Evolutionary conservation across 2,113 vertebrate genomes (phyloP).

Genomic region (Lagenorhynchus albirostris): DNA sequence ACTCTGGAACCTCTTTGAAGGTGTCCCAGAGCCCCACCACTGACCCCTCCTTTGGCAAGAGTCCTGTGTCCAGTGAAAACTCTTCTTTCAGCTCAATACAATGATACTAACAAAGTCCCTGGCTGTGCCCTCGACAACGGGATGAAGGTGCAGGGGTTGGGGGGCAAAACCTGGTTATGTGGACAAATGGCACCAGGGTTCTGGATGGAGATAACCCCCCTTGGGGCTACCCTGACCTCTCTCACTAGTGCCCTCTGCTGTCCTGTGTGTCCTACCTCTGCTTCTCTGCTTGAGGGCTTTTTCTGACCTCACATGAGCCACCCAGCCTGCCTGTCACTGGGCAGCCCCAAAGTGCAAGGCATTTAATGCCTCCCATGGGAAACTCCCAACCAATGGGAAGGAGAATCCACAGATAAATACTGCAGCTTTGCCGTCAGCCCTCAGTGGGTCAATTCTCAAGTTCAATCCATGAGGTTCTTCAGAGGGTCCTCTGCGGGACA

Average conservation of each 20-base stretch:
- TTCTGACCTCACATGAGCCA: too few species aligned
- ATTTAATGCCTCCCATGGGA: not conserved
- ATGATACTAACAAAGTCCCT: not conserved
- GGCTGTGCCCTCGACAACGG: not conserved
- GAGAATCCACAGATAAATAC: not conserved
- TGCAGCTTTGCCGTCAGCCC: fast-evolving
- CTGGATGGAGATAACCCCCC: not conserved
- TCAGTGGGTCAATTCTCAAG: not conserved
- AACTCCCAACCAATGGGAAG: not conserved
- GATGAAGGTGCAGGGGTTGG: not conserved
- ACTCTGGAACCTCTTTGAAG: not conserved
- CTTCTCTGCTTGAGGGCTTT: not conserved
- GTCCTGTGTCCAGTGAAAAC: not conserved
- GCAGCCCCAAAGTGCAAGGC: too few species aligned
- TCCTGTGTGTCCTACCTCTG: not conserved
- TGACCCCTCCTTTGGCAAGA: not conserved
- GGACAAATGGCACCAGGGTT: too few species aligned
- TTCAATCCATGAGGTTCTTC: not conserved
- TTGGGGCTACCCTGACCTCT: not conserved
- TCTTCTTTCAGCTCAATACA: not conserved
- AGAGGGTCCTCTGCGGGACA: not conserved
- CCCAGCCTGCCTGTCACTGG: too few species aligned
- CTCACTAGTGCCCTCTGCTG: not conserved
- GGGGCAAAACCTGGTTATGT: not conserved
- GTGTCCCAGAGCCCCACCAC: not conserved